Evolutionary conservation across 2,888 invertebrate species (phyloP).

Genomic region (Meta bourneti): DNA sequence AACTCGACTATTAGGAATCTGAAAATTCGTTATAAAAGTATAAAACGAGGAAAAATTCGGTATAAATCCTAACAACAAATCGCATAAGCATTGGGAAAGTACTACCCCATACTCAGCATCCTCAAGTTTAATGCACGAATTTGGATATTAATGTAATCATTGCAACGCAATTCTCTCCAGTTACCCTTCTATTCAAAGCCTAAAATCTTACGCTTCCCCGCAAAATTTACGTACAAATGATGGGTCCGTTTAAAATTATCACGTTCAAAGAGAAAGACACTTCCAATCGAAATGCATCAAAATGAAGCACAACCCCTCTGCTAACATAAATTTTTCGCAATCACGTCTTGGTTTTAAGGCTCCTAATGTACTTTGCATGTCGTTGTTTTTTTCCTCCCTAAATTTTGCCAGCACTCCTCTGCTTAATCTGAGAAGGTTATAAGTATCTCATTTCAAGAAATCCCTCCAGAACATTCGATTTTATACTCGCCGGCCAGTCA

Average conservation of each 20-base stretch:
- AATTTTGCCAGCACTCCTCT: background rate
- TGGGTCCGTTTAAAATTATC: background rate
- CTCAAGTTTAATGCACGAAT: too few relatives aligned
- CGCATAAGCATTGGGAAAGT: too few relatives aligned
- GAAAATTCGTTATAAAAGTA: too few relatives aligned
- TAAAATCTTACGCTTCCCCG: too few relatives aligned
- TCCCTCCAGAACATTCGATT: background rate
- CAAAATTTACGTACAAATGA: background rate
- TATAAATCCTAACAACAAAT: too few relatives aligned
- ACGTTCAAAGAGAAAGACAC: background rate
- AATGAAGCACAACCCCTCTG: background rate
- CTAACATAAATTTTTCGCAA: background rate
- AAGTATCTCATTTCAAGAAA: slow-evolving; percentile 1
- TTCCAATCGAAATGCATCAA: background rate
- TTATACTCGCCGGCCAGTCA: background rate
- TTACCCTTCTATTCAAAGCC: too few relatives aligned
- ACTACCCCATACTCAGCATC: too few relatives aligned
- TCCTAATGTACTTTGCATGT: background rate
- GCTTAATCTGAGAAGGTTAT: background rate
- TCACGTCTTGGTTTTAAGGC: background rate
- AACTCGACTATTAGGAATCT: too few relatives aligned
- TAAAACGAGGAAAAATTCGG: too few relatives aligned
- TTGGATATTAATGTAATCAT: too few relatives aligned
- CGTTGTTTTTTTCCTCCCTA: background rate
- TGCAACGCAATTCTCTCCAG: too few relatives aligned